phyloP scores from a whole-genome alignment of 2,113 vertebrate species.

The Eupsittula cactorum region DNA sequence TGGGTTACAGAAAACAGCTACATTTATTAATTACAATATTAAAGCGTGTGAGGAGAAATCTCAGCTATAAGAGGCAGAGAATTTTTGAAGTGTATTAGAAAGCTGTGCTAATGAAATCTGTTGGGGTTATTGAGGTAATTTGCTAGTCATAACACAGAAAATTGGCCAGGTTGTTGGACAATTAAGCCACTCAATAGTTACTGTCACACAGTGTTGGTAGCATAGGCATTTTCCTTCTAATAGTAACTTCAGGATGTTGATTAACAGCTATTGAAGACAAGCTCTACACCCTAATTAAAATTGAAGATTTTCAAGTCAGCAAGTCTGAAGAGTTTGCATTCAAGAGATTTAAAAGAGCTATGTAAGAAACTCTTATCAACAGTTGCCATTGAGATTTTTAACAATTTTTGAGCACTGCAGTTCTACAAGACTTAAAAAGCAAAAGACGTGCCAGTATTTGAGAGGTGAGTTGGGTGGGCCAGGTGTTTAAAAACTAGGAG shows the following conservation, averaged over 20 bases:
- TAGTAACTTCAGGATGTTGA: neutral
- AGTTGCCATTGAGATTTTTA: neutral
- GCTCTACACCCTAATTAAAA: neutral
- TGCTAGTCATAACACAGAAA: neutral
- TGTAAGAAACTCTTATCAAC: neutral
- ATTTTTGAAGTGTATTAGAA: neutral
- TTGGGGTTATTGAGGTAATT: neutral
- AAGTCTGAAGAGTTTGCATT: neutral
- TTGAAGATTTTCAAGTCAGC: neutral
- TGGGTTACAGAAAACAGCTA: neutral
- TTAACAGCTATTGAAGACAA: slow-evolving; percentile 18
- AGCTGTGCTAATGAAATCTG: neutral
- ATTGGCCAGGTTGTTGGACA: neutral
- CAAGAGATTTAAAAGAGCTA: neutral
- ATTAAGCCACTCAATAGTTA: neutral
- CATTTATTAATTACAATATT: neutral
- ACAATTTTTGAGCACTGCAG: neutral
- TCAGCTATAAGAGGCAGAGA: neutral
- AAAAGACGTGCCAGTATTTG: neutral
- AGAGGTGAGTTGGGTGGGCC: neutral
- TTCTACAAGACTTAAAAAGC: neutral
- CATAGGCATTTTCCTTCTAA: neutral
- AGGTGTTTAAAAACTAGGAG: neutral
- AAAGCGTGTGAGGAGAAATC: neutral
- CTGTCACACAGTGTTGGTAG: neutral